Evolutionary conservation across 2,113 vertebrate genomes (phyloP).

Genomic region (Lepus timidus): DNA sequence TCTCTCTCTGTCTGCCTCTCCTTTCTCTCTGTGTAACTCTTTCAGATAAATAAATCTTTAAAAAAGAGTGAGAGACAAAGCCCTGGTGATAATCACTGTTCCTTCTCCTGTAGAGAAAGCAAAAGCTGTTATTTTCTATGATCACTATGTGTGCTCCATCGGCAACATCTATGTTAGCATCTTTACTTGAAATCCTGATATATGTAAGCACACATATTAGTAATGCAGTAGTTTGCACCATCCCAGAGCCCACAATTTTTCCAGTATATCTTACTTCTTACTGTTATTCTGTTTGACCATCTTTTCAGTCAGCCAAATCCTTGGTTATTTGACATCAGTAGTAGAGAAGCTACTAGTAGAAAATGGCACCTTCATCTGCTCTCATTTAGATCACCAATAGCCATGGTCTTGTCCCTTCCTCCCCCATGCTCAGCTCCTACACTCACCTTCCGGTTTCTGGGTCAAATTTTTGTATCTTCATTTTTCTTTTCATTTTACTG

Average conservation of each 20-base stretch:
- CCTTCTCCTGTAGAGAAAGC: background rate
- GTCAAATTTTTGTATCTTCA: background rate
- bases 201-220: background rate
- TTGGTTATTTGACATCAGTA: background rate
- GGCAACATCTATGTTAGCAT: background rate
- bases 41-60: background rate
- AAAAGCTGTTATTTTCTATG: background rate
- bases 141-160: background rate
- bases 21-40: background rate
- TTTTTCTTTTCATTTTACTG: background rate
- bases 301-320: background rate
- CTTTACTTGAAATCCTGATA: background rate
- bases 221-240: background rate
- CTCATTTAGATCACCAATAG: background rate
- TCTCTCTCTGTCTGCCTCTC: too few relatives aligned
- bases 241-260: background rate
- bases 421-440: background rate
- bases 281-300: background rate
- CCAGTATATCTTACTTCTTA: background rate
- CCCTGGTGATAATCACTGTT: background rate
- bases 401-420: background rate
- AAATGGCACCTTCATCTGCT: background rate
- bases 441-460: background rate
- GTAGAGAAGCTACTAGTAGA: background rate
- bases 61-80: background rate